phyloP scores from a whole-genome alignment of 2,113 vertebrate species.

The Peucedramus taeniatus region DNA sequence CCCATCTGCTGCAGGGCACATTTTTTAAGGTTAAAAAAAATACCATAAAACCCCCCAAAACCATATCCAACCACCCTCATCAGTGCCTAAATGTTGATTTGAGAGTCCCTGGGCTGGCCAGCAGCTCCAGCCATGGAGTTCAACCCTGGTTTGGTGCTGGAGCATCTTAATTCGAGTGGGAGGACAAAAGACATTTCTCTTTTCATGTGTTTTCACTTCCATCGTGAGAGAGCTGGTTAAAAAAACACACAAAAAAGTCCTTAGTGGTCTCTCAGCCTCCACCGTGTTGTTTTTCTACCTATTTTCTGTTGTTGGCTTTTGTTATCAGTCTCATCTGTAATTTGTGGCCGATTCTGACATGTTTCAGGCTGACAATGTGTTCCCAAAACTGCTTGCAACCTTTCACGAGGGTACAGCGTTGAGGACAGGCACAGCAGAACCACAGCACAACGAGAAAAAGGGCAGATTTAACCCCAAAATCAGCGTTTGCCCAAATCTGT shows the following conservation, averaged over 20 bases:
- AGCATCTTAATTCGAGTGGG: neutral
- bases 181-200: conserved; percentile 24
- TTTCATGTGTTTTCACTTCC: conserved; percentile 57
- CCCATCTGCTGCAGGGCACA: neutral
- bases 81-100: neutral
- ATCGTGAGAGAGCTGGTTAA: conserved; percentile 34
- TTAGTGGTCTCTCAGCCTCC: conserved; percentile 73
- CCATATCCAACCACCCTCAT: accelerated
- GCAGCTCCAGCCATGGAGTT: neutral
- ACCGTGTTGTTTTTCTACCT: conserved; percentile 78
- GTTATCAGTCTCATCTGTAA: conserved; percentile 80
- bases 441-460: conserved; percentile 61
- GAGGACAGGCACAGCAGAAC: conserved; percentile 45
- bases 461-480: conserved; percentile 18
- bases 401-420: conserved; percentile 17
- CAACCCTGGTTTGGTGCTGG: neutral
- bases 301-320: conserved; percentile 77
- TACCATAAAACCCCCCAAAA: neutral
- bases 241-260: conserved; percentile 47
- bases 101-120: neutral
- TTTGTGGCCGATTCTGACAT: conserved; percentile 78
- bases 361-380: conserved; percentile 76
- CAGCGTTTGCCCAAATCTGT: neutral
- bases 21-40: neutral
- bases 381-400: conserved; percentile 75